Conservation (phyloP, 2,888 invertebrate genomes). For the Geophilus truncorum region DNA sequence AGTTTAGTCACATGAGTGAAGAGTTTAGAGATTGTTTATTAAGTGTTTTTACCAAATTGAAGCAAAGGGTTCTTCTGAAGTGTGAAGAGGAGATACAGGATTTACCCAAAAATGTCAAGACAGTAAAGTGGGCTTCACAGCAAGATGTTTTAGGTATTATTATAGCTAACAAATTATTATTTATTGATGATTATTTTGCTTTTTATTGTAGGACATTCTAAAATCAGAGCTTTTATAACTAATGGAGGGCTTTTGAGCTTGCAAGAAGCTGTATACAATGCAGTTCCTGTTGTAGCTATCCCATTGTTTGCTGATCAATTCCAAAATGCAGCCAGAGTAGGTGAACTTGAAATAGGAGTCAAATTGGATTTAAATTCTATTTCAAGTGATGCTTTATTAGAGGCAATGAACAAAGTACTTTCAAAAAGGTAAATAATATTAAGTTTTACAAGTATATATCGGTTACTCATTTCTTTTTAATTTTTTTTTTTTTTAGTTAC, state of each 20-base stretch:
- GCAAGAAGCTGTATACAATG: not conserved
- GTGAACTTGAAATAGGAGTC: not conserved
- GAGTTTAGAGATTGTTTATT: not conserved
- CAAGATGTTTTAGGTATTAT: constrained; percentile 17
- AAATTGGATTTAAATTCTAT: not conserved
- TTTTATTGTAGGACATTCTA: not conserved
- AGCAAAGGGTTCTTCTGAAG: not conserved
- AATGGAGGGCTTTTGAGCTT: not conserved
- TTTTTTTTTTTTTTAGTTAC: not conserved
- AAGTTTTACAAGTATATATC: not conserved
- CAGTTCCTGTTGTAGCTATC: not conserved
- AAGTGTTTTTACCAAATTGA: not conserved
- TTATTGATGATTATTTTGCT: not conserved
- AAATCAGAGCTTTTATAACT: not conserved
- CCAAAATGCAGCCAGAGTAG: not conserved
- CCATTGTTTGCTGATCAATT: constrained; percentile 6
- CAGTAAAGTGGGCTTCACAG: not conserved
- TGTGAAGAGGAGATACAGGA: not conserved
- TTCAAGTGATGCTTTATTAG: not conserved
- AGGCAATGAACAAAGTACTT: not conserved
- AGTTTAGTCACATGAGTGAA: not conserved
- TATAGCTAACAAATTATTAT: not conserved
- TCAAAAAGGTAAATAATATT: not conserved
- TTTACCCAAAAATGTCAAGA: not conserved
- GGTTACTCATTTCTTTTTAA: not conserved